Evolutionary conservation across 2,113 vertebrate genomes (phyloP), one percentile per base, ranked within the genome.

Genomic region (Menidia beryllina): DNA sequence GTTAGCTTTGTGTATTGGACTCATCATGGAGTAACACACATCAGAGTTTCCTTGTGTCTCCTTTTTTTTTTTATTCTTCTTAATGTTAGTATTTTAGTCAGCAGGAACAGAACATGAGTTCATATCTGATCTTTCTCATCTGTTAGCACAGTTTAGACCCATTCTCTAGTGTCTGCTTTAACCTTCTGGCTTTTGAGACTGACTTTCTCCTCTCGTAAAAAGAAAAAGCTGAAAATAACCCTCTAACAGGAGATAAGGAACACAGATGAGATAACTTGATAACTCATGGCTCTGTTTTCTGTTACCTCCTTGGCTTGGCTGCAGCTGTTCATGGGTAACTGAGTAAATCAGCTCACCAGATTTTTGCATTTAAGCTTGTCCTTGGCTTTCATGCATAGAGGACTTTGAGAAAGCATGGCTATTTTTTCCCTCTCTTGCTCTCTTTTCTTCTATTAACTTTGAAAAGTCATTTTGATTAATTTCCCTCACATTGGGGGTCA

Each of bases 391-490:
- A 69, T 79, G 56, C 77, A 51, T 83, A 81, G 77, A 87, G 73
- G 85, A 82, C 77, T 38, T 53, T 13, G 25, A 71, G 60, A 76
- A 84, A 77, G 69, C 86, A 81, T 82, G 81, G 54, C 67, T 69
- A 20, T 47, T 39, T 43, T n/a, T 12, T 24, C 2, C 27, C 27
- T 39, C 27, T 61, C 23, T 74, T 82, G 69, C 77, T 86, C 63
- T 76, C 61, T 89, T 77, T 79, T 75, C 69, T 71, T 82, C 77
- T 76, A 89, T 91, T 90, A 87, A 86, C 88, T 87, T 82, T 72
- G 58, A 63, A 71, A 79, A 75, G 81, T 87, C 66, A 55, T 75
- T 84, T 72, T 86, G 80, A 89, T 88, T 58, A 56, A 89, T 88
- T 85, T 77, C 61, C 57, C 63, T 86, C 75, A 68, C 66, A 73